Evolutionary conservation across 2,113 vertebrate genomes (phyloP).

Genomic region (Andinoacara biseriatus): DNA sequence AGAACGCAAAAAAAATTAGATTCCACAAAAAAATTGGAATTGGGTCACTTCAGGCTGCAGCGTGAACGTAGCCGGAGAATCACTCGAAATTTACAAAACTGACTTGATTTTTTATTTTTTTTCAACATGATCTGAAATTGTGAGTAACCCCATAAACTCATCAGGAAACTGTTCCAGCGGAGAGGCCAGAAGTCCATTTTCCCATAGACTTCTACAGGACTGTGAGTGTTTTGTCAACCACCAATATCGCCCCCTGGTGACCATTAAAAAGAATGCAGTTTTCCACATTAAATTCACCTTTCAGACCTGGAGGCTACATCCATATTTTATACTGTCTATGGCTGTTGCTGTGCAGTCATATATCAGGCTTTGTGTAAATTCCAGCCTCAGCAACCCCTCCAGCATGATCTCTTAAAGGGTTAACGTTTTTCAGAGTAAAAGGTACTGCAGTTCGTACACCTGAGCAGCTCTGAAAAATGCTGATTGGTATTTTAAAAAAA

Average conservation of each 20-base stretch:
- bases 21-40: no score
- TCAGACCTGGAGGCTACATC: neutral
- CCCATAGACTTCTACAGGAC: neutral
- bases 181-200: neutral
- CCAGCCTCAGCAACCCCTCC: neutral
- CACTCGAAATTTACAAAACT: neutral
- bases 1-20: no score
- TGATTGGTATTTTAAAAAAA: neutral
- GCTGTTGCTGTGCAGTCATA: neutral
- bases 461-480: neutral
- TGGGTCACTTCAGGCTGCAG: no score
- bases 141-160: neutral
- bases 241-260: neutral
- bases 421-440: neutral
- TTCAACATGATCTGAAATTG: neutral
- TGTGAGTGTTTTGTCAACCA: neutral
- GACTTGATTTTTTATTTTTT: neutral
- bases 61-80: no score
- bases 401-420: neutral
- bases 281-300: neutral
- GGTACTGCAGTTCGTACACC: neutral
- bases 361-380: neutral
- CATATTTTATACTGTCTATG: neutral
- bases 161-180: neutral
- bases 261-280: neutral